Evolutionary conservation across 2,113 vertebrate genomes (phyloP), one percentile per base, ranked within the genome.

Genomic region (Archocentrus centrarchus): DNA sequence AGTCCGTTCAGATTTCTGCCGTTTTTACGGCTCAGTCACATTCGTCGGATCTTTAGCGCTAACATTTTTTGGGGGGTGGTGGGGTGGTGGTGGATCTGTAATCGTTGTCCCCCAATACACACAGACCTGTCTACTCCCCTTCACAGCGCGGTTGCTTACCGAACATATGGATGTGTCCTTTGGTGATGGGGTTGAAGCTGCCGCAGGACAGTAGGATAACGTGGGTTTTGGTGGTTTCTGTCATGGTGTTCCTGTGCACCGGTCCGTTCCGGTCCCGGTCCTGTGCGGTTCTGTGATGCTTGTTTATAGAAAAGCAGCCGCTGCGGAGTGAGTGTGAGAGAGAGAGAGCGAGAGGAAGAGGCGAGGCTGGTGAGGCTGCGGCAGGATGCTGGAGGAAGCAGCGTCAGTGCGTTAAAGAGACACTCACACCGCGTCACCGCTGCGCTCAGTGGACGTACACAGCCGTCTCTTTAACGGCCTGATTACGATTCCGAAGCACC

Each of bases 151-250:
- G 64, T 47, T 11, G 27, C 97, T 97, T 94, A 99, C 98, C 98
- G 91, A 99, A 99, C 98, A 99, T 99, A 94, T 99, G 97, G 91
- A 99, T 96, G 95, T 99, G 98, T 87, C 97, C 98, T 91, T 97
- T 98, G 86, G 98, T 99, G 95, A 99, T 96, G 88, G 98, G 98
- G 87, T 99, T 99, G 96, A 99, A 98, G 95, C 98, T 99, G 94
- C 98, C 98, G 93, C 98, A 99, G 89, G 98, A 96, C 80, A 99
- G 96, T 94, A 99, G 84, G 89, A 99, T 99, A 83, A 98, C 98
- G 95, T 99, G 98, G 58, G 97, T 98, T 92, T 99, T 98, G 76
- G 92, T 96, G 83, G 92, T 96, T 84, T 99, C 98, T 37, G 97
- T 97, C 98, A 99, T 99, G 77, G 9, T 80, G 15, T 2, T 14